These are phyloP conservation scores for Otis tarda DNA, from an alignment of 2,113 vertebrate species.

Conservation along the genomic window DNA sequence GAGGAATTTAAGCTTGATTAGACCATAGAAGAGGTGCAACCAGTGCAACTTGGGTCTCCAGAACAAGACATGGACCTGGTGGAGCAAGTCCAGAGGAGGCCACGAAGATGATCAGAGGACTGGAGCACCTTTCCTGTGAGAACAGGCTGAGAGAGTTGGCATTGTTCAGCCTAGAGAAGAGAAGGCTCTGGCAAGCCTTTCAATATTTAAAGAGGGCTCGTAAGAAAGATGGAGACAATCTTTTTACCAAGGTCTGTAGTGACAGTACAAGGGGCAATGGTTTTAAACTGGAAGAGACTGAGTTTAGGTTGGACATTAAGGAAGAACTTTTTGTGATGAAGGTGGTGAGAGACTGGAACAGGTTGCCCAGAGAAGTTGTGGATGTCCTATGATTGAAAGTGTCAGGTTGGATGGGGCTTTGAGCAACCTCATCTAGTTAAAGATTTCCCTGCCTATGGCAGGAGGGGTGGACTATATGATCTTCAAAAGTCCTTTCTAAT, in stretches of 20 bases:
- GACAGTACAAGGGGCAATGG: neutral
- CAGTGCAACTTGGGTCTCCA: neutral
- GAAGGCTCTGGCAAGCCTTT: fast-evolving
- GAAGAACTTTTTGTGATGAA: neutral
- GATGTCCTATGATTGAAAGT: neutral
- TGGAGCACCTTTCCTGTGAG: neutral
- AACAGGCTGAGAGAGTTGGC: neutral
- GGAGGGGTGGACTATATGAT: fast-evolving
- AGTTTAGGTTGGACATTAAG: neutral
- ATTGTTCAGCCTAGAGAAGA: neutral
- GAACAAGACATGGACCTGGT: neutral
- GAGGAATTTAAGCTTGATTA: neutral
- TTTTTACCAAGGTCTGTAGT: neutral
- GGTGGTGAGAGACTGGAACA: neutral
- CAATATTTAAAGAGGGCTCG: neutral
- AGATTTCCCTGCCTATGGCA: no score
- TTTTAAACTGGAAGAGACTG: neutral
- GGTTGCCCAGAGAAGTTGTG: neutral
- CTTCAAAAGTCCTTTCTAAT: neutral
- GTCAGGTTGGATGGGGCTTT: neutral
- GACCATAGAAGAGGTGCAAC: neutral
- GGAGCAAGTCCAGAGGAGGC: fast-evolving
- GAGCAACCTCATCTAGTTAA: neutral
- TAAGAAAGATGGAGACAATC: neutral
- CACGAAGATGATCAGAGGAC: fast-evolving